Evolutionary conservation across 2,888 invertebrate genomes (phyloP).

Genomic region (Drosophila quinaria): DNA sequence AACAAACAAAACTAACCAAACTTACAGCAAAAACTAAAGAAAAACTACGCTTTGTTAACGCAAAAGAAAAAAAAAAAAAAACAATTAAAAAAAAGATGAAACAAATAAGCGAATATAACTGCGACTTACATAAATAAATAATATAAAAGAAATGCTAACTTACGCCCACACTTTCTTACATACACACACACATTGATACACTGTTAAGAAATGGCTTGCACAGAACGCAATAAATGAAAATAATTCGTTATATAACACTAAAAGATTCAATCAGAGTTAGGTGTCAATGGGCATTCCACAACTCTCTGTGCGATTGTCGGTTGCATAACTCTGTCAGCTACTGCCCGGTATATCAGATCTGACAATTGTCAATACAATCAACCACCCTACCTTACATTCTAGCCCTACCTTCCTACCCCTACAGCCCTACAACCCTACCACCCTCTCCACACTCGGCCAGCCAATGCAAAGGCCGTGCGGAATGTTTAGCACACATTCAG

Average conservation of each 20-base stretch:
- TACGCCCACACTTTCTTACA: conserved; percentile 33
- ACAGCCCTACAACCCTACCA: background rate
- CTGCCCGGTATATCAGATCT: conserved; percentile 76
- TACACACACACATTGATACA: conserved; percentile 43
- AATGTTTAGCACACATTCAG: conserved; percentile 74
- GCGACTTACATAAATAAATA: conserved; percentile 52
- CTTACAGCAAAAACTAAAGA: conserved; percentile 33
- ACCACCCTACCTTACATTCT: background rate
- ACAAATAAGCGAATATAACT: conserved; percentile 45
- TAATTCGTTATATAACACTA: conserved; percentile 42
- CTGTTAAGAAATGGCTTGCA: conserved; percentile 59
- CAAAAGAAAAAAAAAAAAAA: conserved; percentile 47
- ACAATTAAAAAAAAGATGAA: conserved; percentile 32
- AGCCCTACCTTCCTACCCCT: background rate
- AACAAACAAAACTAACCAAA: conserved; percentile 16
- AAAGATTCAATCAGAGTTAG: conserved; percentile 84
- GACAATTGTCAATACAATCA: conserved; percentile 46
- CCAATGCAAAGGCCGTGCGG: conserved; percentile 80
- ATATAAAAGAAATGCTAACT: conserved; percentile 62
- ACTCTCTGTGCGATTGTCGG: conserved; percentile 75
- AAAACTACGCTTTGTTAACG: conserved; percentile 74
- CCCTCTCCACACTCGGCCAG: conserved; percentile 38
- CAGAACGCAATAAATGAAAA: conserved; percentile 52
- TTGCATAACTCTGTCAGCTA: conserved; percentile 85
- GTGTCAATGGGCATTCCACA: conserved; percentile 82